Evolutionary conservation across 2,797 vertebrate species (phyloP).

Genomic region (Propithecus deckenii): DNA sequence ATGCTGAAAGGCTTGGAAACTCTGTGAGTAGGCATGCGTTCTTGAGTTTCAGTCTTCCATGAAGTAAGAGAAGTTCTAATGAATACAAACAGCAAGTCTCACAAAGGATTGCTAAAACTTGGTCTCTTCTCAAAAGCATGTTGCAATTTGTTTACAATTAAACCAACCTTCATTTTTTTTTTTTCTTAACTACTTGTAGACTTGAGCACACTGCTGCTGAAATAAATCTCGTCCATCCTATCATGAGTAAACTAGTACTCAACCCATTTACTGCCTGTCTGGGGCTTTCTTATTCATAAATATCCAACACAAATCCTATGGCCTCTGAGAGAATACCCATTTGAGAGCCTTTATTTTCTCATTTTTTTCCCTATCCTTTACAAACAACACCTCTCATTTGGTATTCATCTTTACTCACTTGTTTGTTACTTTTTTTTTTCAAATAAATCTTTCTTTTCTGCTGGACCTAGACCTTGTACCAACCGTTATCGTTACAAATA

Average conservation of each 20-base stretch:
- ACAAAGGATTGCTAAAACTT: background rate
- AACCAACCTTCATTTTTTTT: background rate
- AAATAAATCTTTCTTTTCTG: background rate
- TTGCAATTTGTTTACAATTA: background rate
- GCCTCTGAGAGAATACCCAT: background rate
- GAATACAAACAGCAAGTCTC: background rate
- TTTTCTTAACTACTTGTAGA: background rate
- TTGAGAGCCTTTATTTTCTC: background rate
- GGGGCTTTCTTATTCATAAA: background rate
- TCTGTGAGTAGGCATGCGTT: background rate
- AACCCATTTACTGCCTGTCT: background rate
- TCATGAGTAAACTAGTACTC: background rate
- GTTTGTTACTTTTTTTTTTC: background rate
- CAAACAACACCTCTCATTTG: background rate
- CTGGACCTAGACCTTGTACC: background rate
- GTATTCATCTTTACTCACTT: background rate
- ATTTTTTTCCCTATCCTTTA: background rate
- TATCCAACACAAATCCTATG: background rate
- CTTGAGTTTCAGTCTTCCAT: background rate
- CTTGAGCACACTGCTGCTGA: background rate
- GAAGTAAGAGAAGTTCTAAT: background rate
- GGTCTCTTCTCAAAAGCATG: background rate
- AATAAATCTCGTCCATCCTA: slow-evolving; percentile 3
- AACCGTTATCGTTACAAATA: background rate
- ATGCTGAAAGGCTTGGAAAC: background rate